Percentiles rank a stretch among this genome's conserved stretches.
phyloP scores from a whole-genome alignment of 2,888 invertebrate genomes.

The Apamea epomidion region DNA sequence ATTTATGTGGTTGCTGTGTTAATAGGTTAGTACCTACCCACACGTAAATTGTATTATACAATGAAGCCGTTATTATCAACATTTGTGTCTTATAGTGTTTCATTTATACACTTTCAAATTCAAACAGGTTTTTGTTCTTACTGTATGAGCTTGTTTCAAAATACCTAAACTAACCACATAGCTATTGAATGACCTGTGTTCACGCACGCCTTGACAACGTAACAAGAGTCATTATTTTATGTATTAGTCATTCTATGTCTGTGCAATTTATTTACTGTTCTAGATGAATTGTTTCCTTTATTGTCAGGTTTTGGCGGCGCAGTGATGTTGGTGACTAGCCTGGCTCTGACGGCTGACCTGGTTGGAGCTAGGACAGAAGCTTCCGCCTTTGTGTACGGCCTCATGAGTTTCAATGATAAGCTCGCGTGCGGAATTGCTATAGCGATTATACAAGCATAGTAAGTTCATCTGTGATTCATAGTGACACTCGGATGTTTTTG shows the following conservation, averaged over 20 bases:
- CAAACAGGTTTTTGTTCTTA: constrained; percentile 17
- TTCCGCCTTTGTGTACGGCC: constrained; percentile 97
- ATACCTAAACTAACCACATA: constrained; percentile 14
- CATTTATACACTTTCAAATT: constrained; percentile 17
- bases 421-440: constrained; percentile 96
- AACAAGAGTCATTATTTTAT: constrained; percentile 23
- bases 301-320: constrained; percentile 94
- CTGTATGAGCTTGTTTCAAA: constrained; percentile 5
- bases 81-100: background rate
- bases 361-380: constrained; percentile 95
- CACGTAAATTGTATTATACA: constrained; percentile 35
- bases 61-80: constrained; percentile 22
- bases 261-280: background rate
- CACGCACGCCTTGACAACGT: constrained; percentile 21
- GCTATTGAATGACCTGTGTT: constrained; percentile 25
- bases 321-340: constrained; percentile 95
- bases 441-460: constrained; percentile 94
- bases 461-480: constrained; percentile 76
- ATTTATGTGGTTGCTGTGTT: constrained; percentile 94
- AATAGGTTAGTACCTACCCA: constrained; percentile 90
- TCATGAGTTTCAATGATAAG: constrained; percentile 98
- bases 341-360: constrained; percentile 96
- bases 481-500: background rate
- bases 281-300: background rate
- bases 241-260: constrained; percentile 18